A percentile compares a stretch with the other conserved stretches of the same genome.
These are phyloP conservation scores for Poeciliopsis infans DNA, from an alignment of 2,797 vertebrate species.

Conservation along the genomic window DNA sequence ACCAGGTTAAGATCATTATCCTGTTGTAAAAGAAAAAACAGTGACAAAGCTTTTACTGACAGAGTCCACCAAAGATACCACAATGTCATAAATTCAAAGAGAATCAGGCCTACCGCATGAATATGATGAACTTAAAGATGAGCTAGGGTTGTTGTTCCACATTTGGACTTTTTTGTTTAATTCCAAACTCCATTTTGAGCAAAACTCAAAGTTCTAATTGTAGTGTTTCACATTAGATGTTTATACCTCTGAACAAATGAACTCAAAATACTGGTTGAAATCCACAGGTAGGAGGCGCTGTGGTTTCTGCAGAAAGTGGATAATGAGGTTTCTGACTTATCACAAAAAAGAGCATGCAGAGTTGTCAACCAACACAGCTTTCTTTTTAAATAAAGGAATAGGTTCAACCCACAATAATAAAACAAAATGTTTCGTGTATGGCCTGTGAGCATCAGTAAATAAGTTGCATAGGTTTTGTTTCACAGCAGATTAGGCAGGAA, in stretches of 20 bases:
- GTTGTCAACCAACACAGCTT: not conserved
- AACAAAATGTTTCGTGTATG: not conserved
- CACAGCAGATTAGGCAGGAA: no score
- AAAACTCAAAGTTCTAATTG: not conserved
- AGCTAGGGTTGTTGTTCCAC: not conserved
- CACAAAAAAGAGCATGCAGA: not conserved
- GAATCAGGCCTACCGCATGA: not conserved
- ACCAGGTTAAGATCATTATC: no score
- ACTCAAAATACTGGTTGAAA: not conserved
- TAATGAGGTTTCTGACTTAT: not conserved
- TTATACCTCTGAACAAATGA: not conserved
- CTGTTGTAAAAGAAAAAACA: no score
- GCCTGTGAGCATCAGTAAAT: not conserved
- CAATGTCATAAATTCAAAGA: not conserved
- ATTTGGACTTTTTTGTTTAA: not conserved
- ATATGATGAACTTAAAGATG: not conserved
- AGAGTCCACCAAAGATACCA: not conserved
- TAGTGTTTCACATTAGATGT: not conserved
- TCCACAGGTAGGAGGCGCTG: not conserved
- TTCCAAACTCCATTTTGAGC: not conserved
- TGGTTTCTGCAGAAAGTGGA: not conserved
- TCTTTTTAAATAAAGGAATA: not conserved
- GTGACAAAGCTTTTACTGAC: not conserved
- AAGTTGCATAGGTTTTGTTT: not conserved
- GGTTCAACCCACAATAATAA: not conserved